Base-by-base conservation (phyloP, 2,113 vertebrate species). In the Pollimyrus isidori region DNA sequence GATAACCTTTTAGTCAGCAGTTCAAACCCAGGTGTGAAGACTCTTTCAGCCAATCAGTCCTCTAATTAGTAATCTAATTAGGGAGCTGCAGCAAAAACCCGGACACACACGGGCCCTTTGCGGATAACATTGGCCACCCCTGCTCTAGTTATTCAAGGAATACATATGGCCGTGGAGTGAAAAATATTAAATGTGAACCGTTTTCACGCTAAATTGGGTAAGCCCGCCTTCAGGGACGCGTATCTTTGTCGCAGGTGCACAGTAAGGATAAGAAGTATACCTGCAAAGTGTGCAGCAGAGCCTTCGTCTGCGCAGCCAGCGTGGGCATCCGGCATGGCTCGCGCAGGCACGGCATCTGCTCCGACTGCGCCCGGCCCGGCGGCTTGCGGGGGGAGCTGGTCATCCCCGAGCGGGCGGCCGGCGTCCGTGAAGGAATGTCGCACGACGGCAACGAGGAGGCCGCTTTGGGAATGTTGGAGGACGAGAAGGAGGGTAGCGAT, bases 211-310 rank as follows among this genome's bases (percentile, higher is more conserved):
- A 10, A 19, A 35, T 62, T 39, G 17, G 21, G 23, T 30, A 17
- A 48, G 21, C 17, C 50, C 26, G 9, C 7, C 30, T 35, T 84
- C 19, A 21, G 52, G 21, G 48, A 17, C n/a, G 39, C 52, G 4
- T 26, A 7, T 53, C 30, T 45, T 23, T 58, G 49, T 62, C 88
- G 45, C 95, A 99, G 98, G 98, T 99, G 4, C 98, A 99, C 97
- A 99, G 97, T 94, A 99, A 99, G 93, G 98, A 99, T 89, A 99
- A 99, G 93, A 99, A 99, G 90, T 99, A 99, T 0, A 97, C 99
- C 48, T 99, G 98, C 93, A 99, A 99, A 93, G 97, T 99, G 46
- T 99, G 98, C 95, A 98, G 97, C 93, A 94, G 98, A 0, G 98
- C 98, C 90, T 99, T 99, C 94, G 97, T 98, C 97, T 99, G 98